phyloP scores from a whole-genome alignment of 2,113 vertebrate genomes.

The Xiphophorus couchianus region DNA sequence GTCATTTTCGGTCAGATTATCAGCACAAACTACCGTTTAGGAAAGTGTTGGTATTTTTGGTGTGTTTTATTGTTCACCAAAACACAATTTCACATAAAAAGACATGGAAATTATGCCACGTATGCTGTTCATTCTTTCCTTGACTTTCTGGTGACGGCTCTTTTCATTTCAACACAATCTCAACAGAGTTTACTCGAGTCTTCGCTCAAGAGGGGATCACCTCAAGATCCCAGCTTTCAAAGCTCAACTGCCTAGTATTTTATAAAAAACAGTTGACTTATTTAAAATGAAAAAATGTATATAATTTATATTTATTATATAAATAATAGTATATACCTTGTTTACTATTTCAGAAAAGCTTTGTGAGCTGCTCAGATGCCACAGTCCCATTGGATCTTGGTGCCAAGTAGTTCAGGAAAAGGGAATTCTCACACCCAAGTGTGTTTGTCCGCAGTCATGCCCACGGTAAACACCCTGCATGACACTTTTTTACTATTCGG shows the following conservation, averaged over 20 bases:
- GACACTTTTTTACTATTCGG: background rate
- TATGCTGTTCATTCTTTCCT: too few relatives aligned
- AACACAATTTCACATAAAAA: too few relatives aligned
- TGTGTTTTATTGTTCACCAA: too few relatives aligned
- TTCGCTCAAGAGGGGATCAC: background rate
- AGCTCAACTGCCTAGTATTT: too few relatives aligned
- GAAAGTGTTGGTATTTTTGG: background rate
- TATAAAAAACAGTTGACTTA: too few relatives aligned
- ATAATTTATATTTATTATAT: too few relatives aligned
- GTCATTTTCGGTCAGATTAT: background rate
- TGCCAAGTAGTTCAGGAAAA: constrained; percentile 75
- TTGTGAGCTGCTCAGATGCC: constrained; percentile 78
- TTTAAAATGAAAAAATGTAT: too few relatives aligned
- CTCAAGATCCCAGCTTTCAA: too few relatives aligned
- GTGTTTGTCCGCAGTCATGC: constrained; percentile 79
- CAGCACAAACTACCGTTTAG: background rate
- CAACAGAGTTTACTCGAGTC: background rate
- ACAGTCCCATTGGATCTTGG: constrained; percentile 78
- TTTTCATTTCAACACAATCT: too few relatives aligned
- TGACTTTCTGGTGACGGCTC: too few relatives aligned
- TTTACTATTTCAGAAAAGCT: constrained; percentile 66
- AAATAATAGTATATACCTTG: background rate
- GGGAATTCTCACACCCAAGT: constrained; percentile 69
- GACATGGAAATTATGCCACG: too few relatives aligned
- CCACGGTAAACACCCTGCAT: constrained; percentile 59